Percentiles rank a stretch among this genome's conserved stretches.
Conservation (phyloP, 2,113 vertebrate genomes). For the Fregetta grallaria region DNA sequence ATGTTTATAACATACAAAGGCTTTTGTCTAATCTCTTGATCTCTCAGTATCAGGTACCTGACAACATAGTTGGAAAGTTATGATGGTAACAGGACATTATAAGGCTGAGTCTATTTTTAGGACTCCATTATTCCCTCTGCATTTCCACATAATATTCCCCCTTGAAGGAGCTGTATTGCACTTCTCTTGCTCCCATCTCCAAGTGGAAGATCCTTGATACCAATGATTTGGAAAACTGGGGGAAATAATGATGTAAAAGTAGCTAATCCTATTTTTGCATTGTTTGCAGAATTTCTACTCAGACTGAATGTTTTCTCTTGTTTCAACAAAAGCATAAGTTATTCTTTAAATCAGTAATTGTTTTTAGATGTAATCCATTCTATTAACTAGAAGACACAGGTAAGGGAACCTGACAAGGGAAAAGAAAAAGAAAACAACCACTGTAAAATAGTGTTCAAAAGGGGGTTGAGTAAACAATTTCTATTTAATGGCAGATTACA, state of each 20-base stretch:
- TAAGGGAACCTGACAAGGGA: not conserved
- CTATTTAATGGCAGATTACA: not conserved
- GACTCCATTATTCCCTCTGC: not conserved
- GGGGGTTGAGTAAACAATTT: not conserved
- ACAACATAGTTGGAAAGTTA: not conserved
- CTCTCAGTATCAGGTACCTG: not conserved
- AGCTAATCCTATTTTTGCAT: not conserved
- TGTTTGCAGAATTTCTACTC: not conserved
- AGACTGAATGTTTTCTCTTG: not conserved
- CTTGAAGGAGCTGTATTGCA: not conserved
- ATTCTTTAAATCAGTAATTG: not conserved
- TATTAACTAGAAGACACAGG: not conserved
- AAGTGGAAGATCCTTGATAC: not conserved
- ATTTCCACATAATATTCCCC: not conserved
- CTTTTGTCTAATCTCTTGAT: not conserved
- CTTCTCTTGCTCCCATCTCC: not conserved
- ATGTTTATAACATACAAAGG: not conserved
- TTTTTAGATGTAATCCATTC: not conserved
- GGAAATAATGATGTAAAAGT: not conserved
- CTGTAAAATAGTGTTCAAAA: not conserved
- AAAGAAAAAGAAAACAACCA: not conserved
- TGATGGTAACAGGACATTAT: not conserved
- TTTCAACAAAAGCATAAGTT: not conserved
- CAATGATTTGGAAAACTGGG: not conserved
- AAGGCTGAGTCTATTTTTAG: not conserved